Conservation (phyloP, 2,888 invertebrate species). For the Papilio demoleus region DNA sequence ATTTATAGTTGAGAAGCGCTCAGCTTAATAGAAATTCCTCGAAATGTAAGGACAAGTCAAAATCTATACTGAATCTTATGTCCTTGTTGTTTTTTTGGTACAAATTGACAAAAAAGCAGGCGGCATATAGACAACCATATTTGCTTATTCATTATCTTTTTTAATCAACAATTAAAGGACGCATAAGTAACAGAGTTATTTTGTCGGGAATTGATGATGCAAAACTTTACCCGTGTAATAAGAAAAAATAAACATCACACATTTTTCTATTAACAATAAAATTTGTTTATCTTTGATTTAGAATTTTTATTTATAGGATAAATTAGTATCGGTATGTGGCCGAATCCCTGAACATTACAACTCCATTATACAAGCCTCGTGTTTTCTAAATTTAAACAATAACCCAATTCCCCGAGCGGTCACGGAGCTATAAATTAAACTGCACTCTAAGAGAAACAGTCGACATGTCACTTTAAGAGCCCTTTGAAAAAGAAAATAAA, state of each 20-base stretch:
- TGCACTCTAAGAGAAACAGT: constrained; percentile 64
- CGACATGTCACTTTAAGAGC: constrained; percentile 77
- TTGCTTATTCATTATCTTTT: too few relatives aligned
- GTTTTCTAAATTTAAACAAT: constrained; percentile 74
- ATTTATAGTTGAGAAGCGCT: constrained; percentile 16
- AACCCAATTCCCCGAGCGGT: constrained; percentile 70
- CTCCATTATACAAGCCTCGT: constrained; percentile 49
- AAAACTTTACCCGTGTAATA: neutral
- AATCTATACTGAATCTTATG: neutral
- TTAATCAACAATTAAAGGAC: too few relatives aligned
- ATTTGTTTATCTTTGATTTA: neutral
- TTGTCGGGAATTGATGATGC: neutral
- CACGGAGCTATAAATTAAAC: constrained; percentile 72
- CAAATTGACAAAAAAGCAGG: too few relatives aligned
- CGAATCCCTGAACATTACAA: constrained; percentile 49
- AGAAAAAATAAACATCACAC: neutral
- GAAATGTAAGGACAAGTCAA: neutral
- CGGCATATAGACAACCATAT: too few relatives aligned
- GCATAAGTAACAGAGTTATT: too few relatives aligned
- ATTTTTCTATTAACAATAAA: constrained; percentile 5
- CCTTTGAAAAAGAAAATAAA: constrained; percentile 75
- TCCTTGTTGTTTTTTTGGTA: too few relatives aligned
- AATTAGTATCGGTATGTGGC: constrained; percentile 57
- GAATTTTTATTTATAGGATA: constrained; percentile 18
- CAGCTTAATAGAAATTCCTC: neutral